phyloP scores from a whole-genome alignment of 2,797 vertebrate species.

The Brachyalestes nurse region DNA sequence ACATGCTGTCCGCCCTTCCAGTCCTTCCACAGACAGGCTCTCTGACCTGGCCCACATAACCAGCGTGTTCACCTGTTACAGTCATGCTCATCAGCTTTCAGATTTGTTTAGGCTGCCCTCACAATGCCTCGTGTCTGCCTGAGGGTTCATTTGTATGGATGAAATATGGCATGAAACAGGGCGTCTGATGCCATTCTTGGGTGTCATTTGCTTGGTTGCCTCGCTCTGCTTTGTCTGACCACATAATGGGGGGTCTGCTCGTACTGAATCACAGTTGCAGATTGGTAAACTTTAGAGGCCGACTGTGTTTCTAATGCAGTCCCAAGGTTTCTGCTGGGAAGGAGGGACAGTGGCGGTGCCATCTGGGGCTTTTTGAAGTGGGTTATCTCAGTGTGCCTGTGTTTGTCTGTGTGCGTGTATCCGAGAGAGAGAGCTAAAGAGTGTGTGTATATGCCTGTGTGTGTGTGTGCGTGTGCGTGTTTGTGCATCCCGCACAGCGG shows the following conservation, averaged over 20 bases:
- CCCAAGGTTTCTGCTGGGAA: conserved; percentile 29
- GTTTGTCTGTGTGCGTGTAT: conserved; percentile 45
- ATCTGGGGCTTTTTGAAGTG: conserved; percentile 68
- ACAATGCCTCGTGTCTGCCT: not conserved
- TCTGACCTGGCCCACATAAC: conserved; percentile 30
- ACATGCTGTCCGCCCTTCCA: conserved; percentile 48
- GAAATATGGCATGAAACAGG: conserved; percentile 14
- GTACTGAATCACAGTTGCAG: conserved; percentile 54
- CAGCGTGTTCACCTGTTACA: conserved; percentile 51
- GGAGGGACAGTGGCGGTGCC: conserved; percentile 69
- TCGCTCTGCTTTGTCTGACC: conserved; percentile 15
- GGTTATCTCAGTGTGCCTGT: conserved; percentile 42
- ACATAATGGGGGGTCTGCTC: not conserved
- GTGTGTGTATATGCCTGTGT: conserved; percentile 2
- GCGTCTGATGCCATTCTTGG: not conserved
- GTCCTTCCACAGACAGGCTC: conserved; percentile 49
- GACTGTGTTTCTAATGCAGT: conserved; percentile 64
- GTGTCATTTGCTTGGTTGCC: conserved; percentile 24
- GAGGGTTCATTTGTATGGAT: conserved; percentile 23
- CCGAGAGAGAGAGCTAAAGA: not conserved
- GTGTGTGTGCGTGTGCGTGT: conserved; percentile 26
- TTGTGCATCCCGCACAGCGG: not conserved
- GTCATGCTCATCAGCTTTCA: conserved; percentile 23
- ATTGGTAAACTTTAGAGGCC: conserved; percentile 56
- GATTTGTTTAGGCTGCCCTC: not conserved